Evolutionary conservation across 1,140 invertebrate genomes (phyloP).

Genomic region (Penaeus japonicus): DNA sequence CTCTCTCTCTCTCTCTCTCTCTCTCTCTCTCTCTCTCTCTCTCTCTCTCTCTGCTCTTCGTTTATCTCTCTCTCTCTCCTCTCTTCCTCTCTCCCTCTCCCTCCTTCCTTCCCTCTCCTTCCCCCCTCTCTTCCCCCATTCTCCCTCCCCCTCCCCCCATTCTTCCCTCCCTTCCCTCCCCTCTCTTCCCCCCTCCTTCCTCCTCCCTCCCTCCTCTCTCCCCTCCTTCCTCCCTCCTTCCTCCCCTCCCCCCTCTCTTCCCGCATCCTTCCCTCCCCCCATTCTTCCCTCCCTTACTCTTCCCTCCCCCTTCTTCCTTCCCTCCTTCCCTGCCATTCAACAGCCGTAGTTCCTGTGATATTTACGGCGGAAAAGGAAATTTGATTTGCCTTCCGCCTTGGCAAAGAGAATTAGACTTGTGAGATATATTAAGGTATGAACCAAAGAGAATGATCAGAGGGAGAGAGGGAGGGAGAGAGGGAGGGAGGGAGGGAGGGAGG

Average conservation of each 20-base stretch:
- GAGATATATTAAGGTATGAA: no score
- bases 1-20: neutral
- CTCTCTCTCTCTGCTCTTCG: neutral
- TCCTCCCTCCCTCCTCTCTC: neutral
- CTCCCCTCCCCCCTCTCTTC: neutral
- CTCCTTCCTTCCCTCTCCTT: neutral
- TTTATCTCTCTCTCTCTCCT: neutral
- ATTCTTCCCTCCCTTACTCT: neutral
- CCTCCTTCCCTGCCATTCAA: no score
- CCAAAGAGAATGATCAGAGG: no score
- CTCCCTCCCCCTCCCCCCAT: neutral
- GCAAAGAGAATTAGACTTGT: no score
- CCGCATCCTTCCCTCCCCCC: neutral
- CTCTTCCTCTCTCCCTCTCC: neutral
- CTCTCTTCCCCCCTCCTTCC: no score
- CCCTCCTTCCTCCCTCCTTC: no score
- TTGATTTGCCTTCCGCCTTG: no score
- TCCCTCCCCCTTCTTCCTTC: neutral
- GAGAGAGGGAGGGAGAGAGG: no score
- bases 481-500: no score
- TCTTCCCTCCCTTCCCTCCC: no score
- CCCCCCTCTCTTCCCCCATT: neutral
- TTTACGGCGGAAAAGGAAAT: no score
- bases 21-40: neutral
- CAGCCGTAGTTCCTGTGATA: no score